A percentile compares a stretch with the other conserved stretches of the same genome.
Evolutionary conservation across 1,140 invertebrate genomes (phyloP).

Genomic region (Drosophila melanica): DNA sequence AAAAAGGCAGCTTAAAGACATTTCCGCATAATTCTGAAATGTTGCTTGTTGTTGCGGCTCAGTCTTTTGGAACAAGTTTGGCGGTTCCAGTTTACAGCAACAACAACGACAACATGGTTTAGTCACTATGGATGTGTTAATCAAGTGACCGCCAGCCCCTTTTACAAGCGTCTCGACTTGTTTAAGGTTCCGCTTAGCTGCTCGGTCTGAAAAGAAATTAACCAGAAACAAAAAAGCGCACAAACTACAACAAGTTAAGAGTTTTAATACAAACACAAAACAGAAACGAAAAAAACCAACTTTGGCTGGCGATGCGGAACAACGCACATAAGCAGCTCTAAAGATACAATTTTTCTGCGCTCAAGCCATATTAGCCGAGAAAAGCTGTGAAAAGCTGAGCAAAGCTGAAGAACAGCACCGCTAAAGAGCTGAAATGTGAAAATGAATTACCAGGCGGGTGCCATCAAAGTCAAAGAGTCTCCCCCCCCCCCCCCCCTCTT

Average conservation of each 20-base stretch:
- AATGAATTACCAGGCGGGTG: conserved; percentile 57
- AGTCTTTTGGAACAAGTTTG: conserved; percentile 67
- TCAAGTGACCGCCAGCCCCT: conserved; percentile 42
- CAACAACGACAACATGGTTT: conserved; percentile 13
- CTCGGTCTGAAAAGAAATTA: conserved; percentile 46
- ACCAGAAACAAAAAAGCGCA: conserved; percentile 25
- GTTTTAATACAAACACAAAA: conserved; percentile 11
- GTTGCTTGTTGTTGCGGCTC: conserved; percentile 16
- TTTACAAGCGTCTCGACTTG: conserved; percentile 42
- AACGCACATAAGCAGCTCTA: conserved; percentile 37
- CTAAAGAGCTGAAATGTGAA: conserved; percentile 56
- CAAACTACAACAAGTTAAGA: conserved; percentile 33
- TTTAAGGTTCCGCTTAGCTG: conserved; percentile 75
- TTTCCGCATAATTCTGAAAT: conserved; percentile 77
- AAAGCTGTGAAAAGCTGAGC: conserved; percentile 30
- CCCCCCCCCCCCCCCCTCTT: neutral
- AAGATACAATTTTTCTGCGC: conserved; percentile 47
- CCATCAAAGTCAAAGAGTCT: conserved; percentile 47
- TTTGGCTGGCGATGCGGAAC: conserved; percentile 55
- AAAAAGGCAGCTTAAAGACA: conserved; percentile 51
- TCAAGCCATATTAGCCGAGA: conserved; percentile 58
- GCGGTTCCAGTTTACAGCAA: conserved; percentile 38
- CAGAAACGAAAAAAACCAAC: too few species aligned
- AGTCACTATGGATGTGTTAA: conserved; percentile 58
- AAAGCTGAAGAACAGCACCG: conserved; percentile 19